A percentile compares a stretch with the other conserved stretches of the same genome.
These are phyloP conservation scores for Turritopsis rubra DNA, from an alignment of 30 jellyfish, hydroid and myxozoan genomes.

Conservation along the genomic window DNA sequence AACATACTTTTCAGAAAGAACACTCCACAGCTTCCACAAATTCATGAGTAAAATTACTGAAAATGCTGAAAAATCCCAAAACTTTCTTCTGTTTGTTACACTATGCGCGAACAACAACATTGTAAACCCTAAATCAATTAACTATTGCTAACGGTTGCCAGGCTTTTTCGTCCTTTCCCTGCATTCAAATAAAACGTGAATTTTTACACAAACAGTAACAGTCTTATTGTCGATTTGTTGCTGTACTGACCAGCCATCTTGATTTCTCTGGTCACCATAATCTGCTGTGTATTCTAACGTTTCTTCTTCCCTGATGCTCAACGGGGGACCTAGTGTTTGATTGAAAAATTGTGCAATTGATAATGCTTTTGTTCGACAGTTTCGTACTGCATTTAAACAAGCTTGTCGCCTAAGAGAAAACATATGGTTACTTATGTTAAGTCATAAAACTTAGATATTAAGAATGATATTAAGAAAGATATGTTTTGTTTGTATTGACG, in stretches of 20 bases:
- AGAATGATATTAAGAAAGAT: too few species aligned
- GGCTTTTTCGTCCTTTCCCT: slow-evolving; percentile 28
- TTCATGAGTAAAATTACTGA: too few species aligned
- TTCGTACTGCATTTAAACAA: slow-evolving; percentile 64
- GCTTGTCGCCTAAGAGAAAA: slow-evolving; percentile 72
- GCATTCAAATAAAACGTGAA: slow-evolving; percentile 23
- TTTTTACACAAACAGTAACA: slow-evolving; percentile 15
- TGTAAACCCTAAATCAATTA: neutral
- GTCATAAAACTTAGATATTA: neutral
- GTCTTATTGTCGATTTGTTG: slow-evolving; percentile 16
- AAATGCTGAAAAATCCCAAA: too few species aligned
- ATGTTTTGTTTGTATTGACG: too few species aligned
- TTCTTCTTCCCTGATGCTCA: slow-evolving; percentile 58
- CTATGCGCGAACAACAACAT: too few species aligned
- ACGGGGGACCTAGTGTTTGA: slow-evolving; percentile 65
- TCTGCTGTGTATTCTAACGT: slow-evolving; percentile 45
- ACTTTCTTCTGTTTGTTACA: too few species aligned
- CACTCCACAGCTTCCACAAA: too few species aligned
- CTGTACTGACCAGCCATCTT: slow-evolving; percentile 12
- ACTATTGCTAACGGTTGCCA: neutral
- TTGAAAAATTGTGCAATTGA: slow-evolving; percentile 79
- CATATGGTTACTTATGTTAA: neutral
- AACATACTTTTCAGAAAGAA: too few species aligned
- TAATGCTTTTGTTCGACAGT: slow-evolving; percentile 67
- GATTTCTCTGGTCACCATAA: neutral